Conservation (phyloP, 2,888 invertebrate species). For the Hirtodrosophila trivittata region DNA sequence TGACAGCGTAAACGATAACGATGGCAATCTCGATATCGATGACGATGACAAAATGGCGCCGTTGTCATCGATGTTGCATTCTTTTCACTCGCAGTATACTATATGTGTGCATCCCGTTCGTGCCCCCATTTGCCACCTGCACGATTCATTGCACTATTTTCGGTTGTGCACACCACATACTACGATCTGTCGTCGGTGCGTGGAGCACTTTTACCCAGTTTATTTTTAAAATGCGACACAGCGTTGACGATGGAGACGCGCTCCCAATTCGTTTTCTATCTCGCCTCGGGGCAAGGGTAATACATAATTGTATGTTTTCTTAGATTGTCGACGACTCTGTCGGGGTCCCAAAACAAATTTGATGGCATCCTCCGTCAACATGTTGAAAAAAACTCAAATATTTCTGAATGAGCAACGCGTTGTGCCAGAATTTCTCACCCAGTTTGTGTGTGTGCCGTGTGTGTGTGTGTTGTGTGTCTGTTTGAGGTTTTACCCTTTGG, state of each 20-base stretch:
- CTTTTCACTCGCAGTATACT: slow-evolving; percentile 44
- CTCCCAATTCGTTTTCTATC: slow-evolving; percentile 63
- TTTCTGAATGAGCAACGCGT: slow-evolving; percentile 71
- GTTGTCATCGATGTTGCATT: slow-evolving; percentile 51
- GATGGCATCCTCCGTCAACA: slow-evolving; percentile 55
- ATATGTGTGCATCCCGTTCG: slow-evolving; percentile 61
- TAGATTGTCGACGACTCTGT: slow-evolving; percentile 42
- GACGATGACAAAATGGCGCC: slow-evolving; percentile 53
- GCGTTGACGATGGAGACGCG: slow-evolving; percentile 36
- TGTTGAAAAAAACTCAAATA: slow-evolving; percentile 5
- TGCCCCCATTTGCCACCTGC: slow-evolving; percentile 78
- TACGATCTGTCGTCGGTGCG: slow-evolving; percentile 37
- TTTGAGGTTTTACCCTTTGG: slow-evolving; percentile 52
- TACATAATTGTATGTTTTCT: slow-evolving; percentile 35
- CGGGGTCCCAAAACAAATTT: slow-evolving; percentile 69
- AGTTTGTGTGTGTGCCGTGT: not conserved
- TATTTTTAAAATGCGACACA: slow-evolving; percentile 70
- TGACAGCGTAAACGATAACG: slow-evolving; percentile 47
- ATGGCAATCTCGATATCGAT: not conserved
- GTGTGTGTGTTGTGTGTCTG: slow-evolving; percentile 10
- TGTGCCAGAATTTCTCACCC: slow-evolving; percentile 50
- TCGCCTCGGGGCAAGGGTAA: slow-evolving; percentile 66
- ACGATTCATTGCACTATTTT: slow-evolving; percentile 71
- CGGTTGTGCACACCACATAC: slow-evolving; percentile 28
- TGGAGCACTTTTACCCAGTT: slow-evolving; percentile 51